These are phyloP conservation scores for Petaurus breviceps DNA, from an alignment of 2,113 vertebrate species.

Conservation along the genomic window DNA sequence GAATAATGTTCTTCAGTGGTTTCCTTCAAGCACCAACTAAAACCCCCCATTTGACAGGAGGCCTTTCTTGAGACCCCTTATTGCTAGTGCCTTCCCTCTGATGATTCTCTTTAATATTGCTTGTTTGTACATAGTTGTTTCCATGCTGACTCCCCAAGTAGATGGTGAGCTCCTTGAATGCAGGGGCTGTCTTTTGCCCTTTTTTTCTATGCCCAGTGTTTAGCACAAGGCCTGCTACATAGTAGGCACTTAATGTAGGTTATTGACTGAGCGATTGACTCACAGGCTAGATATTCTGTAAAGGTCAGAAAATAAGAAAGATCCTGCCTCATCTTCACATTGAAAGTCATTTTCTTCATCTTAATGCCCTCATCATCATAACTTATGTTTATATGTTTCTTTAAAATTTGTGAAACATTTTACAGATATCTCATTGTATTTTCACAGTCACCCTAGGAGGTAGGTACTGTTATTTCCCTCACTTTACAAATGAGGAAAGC, in stretches of 20 bases:
- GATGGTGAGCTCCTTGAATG: not conserved
- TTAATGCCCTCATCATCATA: not conserved
- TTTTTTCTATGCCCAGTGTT: not conserved
- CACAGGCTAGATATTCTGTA: not conserved
- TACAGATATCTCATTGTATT: not conserved
- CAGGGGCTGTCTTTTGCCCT: not conserved
- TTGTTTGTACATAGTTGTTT: not conserved
- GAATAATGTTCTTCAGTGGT: not conserved
- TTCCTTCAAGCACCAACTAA: not conserved
- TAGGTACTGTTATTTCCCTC: not conserved
- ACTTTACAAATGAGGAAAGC: not conserved
- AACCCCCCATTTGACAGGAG: not conserved
- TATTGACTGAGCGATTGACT: not conserved
- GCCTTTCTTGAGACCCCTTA: not conserved
- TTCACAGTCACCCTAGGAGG: not conserved
- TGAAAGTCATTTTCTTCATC: not conserved
- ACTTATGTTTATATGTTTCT: not conserved
- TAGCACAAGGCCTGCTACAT: not conserved
- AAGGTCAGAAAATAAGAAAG: not conserved
- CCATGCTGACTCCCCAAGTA: not conserved
- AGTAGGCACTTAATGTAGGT: not conserved
- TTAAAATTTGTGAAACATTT: not conserved
- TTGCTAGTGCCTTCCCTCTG: not conserved
- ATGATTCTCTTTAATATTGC: not conserved
- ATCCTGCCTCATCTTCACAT: not conserved